Evolutionary conservation across 2,888 invertebrate genomes (phyloP), one percentile per base, ranked within the genome.

Genomic region (Nomada hirtipes): DNA sequence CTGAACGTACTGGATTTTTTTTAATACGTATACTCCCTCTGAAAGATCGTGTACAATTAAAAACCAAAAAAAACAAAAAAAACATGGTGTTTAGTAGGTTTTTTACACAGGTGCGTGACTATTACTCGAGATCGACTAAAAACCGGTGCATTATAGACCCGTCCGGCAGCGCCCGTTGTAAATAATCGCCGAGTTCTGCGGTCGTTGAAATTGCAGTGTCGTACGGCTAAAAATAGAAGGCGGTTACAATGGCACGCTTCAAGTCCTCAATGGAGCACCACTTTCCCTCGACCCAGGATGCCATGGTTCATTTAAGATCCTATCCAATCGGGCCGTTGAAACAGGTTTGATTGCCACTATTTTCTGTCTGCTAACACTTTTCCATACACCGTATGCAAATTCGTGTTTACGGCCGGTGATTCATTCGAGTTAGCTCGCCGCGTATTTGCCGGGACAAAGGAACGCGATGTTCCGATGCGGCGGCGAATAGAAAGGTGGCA

Each of bases 211-310:
- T 77, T 65, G 53, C 70, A 60, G 53, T 47, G 61, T 11, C 60
- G 61, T 44, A 23, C 13, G 26, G 71, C 13, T 78, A 80, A 72
- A 78, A 78, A 80, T 80, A 80, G 79, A 72, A 15, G 47, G 29
- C n/a, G 18, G 18, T 13, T 13, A n/a, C 68, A 63, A 36, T 36
- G 64, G 42, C 63, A 13, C 44, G 69, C 79, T 78, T 52, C 52
- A 26, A 61, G 20, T 70, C 29, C 23, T 63, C 57, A 60, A 70
- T 60, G 60, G 42, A 65, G 47, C 47, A 57, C 44, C 75, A 53
- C 44, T 68, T 74, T 68, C 52, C 13, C 59, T 15, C 47, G 50
- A 18, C n/a, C 23, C 9, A 4, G 15, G 29, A 29, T 29, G 3
- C 29, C 29, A 23, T 70, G 59, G 20, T 60, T n/a, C 26, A 15